Percentiles rank a stretch among this genome's conserved stretches.
These are phyloP conservation scores for Opisthocomus hoazin DNA, from an alignment of 2,113 vertebrate genomes.

Conservation along the genomic window DNA sequence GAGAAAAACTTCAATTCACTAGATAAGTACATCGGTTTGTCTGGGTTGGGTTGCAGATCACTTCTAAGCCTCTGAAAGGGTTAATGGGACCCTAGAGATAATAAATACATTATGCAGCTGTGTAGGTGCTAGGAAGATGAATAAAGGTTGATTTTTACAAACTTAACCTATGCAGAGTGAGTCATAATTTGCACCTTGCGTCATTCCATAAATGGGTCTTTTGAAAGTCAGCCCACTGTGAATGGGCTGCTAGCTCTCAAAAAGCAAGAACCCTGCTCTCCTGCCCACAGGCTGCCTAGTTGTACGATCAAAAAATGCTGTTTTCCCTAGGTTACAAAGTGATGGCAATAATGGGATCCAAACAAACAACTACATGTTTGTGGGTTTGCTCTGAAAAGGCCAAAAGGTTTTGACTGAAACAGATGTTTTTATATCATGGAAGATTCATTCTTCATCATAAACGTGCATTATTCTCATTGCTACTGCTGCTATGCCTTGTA, in stretches of 20 bases:
- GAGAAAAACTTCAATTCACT: neutral
- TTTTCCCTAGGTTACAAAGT: neutral
- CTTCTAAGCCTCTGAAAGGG: neutral
- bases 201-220: slow-evolving; percentile 51
- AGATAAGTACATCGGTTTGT: neutral
- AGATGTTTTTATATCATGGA: neutral
- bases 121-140: slow-evolving; percentile 44
- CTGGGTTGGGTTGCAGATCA: neutral
- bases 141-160: slow-evolving; percentile 42
- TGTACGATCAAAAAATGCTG: neutral
- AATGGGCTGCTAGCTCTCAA: slow-evolving; percentile 14
- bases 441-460: neutral
- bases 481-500: neutral
- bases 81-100: slow-evolving; percentile 23
- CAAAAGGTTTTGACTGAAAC: slow-evolving; percentile 2
- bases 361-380: neutral
- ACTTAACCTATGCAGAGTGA: slow-evolving; percentile 48
- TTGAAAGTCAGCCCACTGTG: slow-evolving; percentile 43
- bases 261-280: neutral
- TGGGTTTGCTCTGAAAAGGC: neutral
- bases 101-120: slow-evolving; percentile 43
- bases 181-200: slow-evolving; percentile 45
- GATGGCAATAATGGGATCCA: neutral
- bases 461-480: neutral
- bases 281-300: neutral